Evolutionary conservation across 2,888 invertebrate species (phyloP), one percentile per base, ranked within the genome.

Genomic region (Tetramorium bicarinatum): DNA sequence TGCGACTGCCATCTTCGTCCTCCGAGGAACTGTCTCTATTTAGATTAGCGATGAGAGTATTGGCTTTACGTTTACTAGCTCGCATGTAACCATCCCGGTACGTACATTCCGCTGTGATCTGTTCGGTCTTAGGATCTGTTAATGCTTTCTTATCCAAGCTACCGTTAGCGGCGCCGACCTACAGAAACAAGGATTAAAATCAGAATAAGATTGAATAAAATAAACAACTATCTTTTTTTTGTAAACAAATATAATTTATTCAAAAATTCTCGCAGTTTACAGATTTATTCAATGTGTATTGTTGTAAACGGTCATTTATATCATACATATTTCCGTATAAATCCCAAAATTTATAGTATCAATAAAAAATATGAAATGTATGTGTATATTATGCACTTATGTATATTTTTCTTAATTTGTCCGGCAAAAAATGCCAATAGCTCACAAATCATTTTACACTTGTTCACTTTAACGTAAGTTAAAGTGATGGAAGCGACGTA

Each of bases 231-330:
- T 72, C 59, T 81, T 64, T 56, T 56, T 89, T 91, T 89, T 92
- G 85, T 88, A 91, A 75, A 91, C 85, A 92, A 92, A 91, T 90
- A 92, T 76, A 87, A 92, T 93, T 93, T 93, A 93, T 93, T 93
- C 84, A 87, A 88, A 91, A 90, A 85, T 82, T 66, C 25, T 88
- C 76, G 74, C 41, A 74, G 86, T 83, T 87, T 91, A 91, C 91
- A 91, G 72, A 84, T 67, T 67, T 47, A 71, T 85, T 85, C 61
- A 83, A 74, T 85, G 59, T 82, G 79, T 83, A 75, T 61, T 69
- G 67, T 82, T 85, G 76, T 82, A 87, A 85, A 90, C 82, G 75
- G 66, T 86, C 72, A 83, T 82, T 64, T 64, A 21, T 47, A 44
- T 44, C 44, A 11, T 87, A 89, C 84, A 87, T 66, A 29, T 82